These are phyloP conservation scores for Odontomachus brunneus DNA, from an alignment of 1,140 invertebrate genomes.

Conservation along the genomic window DNA sequence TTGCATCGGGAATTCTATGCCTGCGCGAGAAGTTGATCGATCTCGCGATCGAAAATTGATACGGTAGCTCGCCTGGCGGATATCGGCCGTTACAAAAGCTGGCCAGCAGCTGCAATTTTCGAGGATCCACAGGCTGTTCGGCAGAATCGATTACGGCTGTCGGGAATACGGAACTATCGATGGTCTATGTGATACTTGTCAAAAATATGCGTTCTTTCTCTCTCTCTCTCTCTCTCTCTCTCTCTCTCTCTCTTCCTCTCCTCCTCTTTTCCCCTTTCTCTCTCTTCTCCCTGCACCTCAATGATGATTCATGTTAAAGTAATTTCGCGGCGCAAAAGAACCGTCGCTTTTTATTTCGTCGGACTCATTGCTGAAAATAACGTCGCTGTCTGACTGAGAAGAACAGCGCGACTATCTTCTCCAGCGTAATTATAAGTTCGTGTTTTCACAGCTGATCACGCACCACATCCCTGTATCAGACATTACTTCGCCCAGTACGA, in stretches of 20 bases:
- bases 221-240: too few species aligned
- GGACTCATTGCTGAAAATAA: too few species aligned
- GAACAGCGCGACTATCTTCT: neutral
- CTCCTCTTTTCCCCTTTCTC: too few species aligned
- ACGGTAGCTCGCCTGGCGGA: neutral
- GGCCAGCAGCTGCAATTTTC: constrained; percentile 26
- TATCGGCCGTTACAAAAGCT: constrained; percentile 16
- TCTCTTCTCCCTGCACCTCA: neutral
- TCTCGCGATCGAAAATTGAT: constrained; percentile 45
- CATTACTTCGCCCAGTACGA: constrained; percentile 1
- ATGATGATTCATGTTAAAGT: constrained; percentile 48
- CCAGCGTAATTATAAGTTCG: neutral
- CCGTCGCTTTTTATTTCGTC: constrained; percentile 5
- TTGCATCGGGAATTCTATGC: constrained; percentile 30
- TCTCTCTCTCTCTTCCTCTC: neutral
- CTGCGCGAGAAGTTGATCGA: constrained; percentile 18
- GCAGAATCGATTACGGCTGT: constrained; percentile 23
- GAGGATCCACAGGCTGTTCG: neutral
- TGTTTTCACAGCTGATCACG: too few species aligned
- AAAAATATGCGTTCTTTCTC: constrained; percentile 41
- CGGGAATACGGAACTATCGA: neutral
- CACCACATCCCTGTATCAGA: neutral
- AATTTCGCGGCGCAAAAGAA: constrained; percentile 31
- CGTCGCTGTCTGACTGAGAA: too few species aligned
- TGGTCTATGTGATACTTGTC: constrained; percentile 45